phyloP scores from a whole-genome alignment of 37 sponge, comb jelly and placozoan species.

The Petrosia ficiformis region DNA sequence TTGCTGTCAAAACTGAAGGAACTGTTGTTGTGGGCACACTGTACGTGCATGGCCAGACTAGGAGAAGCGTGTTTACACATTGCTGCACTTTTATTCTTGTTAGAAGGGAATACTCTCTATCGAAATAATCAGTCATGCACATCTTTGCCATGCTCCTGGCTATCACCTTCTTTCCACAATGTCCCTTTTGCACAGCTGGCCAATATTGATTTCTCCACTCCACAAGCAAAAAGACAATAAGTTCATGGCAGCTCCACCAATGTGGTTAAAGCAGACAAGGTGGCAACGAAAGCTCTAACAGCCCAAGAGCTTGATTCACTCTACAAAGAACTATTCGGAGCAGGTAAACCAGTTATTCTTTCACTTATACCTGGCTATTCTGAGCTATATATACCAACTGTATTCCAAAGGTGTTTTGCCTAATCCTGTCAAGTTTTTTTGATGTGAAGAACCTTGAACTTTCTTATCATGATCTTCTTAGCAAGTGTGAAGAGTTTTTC shows the following conservation, averaged over 20 bases:
- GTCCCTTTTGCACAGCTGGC: constrained; percentile 37
- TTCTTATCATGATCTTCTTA: constrained; percentile 29
- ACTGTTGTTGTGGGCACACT: constrained; percentile 46
- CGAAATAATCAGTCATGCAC: constrained; percentile 23
- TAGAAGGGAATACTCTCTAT: constrained; percentile 23
- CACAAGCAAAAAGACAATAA: constrained; percentile 5
- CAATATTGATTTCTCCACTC: constrained; percentile 46
- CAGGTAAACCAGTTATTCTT: constrained; percentile 42
- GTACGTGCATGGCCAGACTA: constrained; percentile 57
- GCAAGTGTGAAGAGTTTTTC: constrained; percentile 17
- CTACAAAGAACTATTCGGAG: constrained; percentile 9
- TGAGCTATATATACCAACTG: constrained; percentile 30
- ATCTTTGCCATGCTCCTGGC: constrained; percentile 52
- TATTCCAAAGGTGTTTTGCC: no score
- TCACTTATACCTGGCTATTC: constrained; percentile 34
- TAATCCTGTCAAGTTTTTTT: constrained; percentile 39
- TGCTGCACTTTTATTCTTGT: constrained; percentile 52
- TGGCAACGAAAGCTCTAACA: constrained; percentile 1
- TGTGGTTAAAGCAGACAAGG: neutral
- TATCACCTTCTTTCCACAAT: constrained; percentile 29
- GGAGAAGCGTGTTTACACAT: constrained; percentile 68
- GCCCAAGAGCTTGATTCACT: constrained; percentile 22
- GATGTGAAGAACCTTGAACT: constrained; percentile 5
- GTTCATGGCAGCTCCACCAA: neutral
- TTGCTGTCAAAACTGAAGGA: constrained; percentile 29